Evolutionary conservation across 2,113 vertebrate genomes (phyloP).

Genomic region (Echinops telfairi): DNA sequence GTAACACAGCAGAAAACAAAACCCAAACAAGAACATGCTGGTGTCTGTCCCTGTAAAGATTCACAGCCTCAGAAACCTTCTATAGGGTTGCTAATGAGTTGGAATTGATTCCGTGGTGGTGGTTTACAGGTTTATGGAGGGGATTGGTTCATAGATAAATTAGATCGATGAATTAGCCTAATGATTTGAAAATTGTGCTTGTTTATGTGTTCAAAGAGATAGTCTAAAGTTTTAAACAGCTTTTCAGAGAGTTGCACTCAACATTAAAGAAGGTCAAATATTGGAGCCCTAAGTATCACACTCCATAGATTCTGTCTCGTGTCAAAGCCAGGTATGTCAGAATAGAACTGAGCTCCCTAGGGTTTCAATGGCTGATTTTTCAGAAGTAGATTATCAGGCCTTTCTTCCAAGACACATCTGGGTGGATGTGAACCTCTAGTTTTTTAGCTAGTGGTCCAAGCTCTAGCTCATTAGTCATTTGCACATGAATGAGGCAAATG

Average conservation of each 20-base stretch:
- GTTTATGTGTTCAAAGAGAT: neutral
- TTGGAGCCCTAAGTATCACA: neutral
- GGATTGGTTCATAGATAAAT: neutral
- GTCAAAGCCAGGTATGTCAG: neutral
- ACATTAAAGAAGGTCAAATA: neutral
- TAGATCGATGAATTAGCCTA: neutral
- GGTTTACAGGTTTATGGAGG: neutral
- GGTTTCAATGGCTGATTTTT: neutral
- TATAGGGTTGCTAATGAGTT: no score
- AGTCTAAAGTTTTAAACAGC: neutral
- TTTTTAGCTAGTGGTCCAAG: neutral
- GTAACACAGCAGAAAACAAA: no score
- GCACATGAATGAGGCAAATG: neutral
- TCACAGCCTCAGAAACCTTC: no score
- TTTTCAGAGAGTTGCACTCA: constrained; percentile 18
- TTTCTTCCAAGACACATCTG: neutral
- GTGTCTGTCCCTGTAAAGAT: no score
- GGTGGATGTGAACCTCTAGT: neutral
- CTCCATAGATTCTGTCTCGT: neutral
- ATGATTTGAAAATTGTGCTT: neutral
- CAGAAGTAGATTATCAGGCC: neutral
- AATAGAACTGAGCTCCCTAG: neutral
- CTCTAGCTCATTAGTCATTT: neutral
- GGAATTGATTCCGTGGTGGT: no score
- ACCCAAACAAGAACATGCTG: no score